phyloP scores from a whole-genome alignment of 2,797 vertebrate species.

The Myioborus melanocephalus region DNA sequence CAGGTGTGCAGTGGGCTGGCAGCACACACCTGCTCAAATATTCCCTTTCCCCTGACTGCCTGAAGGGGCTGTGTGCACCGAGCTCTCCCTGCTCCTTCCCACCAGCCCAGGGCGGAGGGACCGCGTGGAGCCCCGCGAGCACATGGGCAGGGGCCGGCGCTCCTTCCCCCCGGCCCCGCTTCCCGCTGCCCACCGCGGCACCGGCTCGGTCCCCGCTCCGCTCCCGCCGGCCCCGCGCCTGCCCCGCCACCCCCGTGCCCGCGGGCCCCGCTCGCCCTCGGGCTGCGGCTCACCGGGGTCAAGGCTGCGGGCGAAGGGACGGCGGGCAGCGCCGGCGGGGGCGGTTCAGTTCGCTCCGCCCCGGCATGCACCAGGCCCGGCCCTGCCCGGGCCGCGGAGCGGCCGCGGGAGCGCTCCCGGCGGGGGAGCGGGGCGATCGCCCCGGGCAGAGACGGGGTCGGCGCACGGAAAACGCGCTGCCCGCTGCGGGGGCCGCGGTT shows the following conservation, averaged over 20 bases:
- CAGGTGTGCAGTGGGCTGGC: accelerated
- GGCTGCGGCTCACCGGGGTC: constrained; percentile 14
- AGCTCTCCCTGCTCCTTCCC: background rate
- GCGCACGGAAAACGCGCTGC: background rate
- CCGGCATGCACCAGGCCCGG: background rate
- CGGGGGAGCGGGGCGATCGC: accelerated
- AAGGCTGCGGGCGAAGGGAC: background rate
- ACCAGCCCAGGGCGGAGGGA: background rate
- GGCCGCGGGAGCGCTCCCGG: background rate
- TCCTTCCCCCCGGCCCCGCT: background rate
- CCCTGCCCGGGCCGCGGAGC: background rate
- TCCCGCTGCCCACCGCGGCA: background rate
- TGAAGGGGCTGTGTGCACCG: accelerated
- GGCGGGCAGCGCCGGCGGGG: background rate
- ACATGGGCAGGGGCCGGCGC: background rate
- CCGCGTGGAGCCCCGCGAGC: background rate
- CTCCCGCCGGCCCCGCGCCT: background rate
- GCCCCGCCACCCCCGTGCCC: background rate
- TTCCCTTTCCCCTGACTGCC: too few relatives aligned
- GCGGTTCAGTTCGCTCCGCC: background rate
- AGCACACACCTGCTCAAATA: background rate
- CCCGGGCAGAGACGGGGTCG: accelerated
- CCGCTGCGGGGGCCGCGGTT: background rate
- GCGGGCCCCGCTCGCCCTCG: background rate
- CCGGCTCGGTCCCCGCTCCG: background rate